Evolutionary conservation across 2,797 vertebrate species (phyloP), one percentile per base, ranked within the genome.

Genomic region (Rhinatrema bivittatum): DNA sequence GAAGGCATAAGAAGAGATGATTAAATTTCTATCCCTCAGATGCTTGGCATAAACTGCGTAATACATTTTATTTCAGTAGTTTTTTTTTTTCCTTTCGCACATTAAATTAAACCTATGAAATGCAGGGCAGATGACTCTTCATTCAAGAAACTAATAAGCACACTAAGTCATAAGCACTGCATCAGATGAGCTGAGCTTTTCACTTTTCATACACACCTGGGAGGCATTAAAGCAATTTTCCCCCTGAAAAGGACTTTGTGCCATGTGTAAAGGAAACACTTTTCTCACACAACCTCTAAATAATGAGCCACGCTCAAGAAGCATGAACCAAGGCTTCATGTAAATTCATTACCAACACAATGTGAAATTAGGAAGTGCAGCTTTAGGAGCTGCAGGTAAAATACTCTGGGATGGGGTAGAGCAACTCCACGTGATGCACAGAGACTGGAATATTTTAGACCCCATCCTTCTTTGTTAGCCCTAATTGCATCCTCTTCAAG

Each of bases 201-300:
- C 27, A 68, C 65, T 70, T 65, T 55, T 60, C 60, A 61, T 62
- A 55, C 48, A 50, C 56, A 66, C 58, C 57, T 65, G 53, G 51
- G 59, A 75, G 49, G 27, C 44, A 70, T 66, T 65, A 72, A 46
- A 34, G n/a, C 40, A 62, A 51, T 66, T 70, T 67, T 69, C 62
- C 25, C 48, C 49, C 15, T 10, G 20, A 71, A 62, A 22, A 12
- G 34, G 39, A 55, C 29, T 33, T 56, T 32, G 54, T 68, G 58
- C 38, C 12, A 14, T 62, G 32, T 60, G 50, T 50, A 65, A 20
- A 61, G 27, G 32, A 70, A 70, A 36, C 29, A 24, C 15, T 60
- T 70, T 55, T 17, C 46, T 56, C 9, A 1, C 32, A 39, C 15
- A 34, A 6, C 7, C 1, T 62, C 36, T 62, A 64, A 68, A 63